Conservation (phyloP, 2,113 vertebrate species). For the Theristicus caerulescens region DNA sequence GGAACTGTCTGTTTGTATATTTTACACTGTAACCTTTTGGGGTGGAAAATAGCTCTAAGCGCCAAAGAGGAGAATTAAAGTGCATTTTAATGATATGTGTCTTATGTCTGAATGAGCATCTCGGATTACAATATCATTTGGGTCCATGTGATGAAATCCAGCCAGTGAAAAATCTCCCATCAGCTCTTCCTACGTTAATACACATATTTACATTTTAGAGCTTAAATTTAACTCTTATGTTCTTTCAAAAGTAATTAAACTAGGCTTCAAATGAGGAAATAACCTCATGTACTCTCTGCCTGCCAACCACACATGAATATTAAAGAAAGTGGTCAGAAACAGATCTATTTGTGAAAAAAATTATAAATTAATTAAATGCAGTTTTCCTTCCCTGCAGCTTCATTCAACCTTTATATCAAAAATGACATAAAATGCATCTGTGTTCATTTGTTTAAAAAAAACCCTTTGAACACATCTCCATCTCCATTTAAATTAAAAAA, state of each 20-base stretch:
- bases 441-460: conserved; percentile 41
- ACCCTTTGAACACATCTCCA: conserved; percentile 42
- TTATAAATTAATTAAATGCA: conserved; percentile 21
- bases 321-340: conserved; percentile 12
- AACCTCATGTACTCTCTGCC: neutral
- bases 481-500: conserved; percentile 64
- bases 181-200: neutral
- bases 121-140: neutral
- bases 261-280: neutral
- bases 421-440: neutral
- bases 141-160: neutral
- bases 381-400: conserved; percentile 60
- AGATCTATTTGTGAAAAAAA: conserved; percentile 8
- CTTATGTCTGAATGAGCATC: conserved; percentile 34
- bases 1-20: conserved; percentile 28
- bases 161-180: neutral
- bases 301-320: neutral
- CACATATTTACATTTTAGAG: neutral
- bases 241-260: conserved; percentile 24
- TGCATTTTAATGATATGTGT: conserved; percentile 41
- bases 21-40: conserved; percentile 10
- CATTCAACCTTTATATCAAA: conserved; percentile 61
- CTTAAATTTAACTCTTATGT: neutral
- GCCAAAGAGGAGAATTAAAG: neutral
- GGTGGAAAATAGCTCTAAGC: conserved; percentile 61